Conservation (phyloP, 2,113 vertebrate species). For the Hystrix cristata region DNA sequence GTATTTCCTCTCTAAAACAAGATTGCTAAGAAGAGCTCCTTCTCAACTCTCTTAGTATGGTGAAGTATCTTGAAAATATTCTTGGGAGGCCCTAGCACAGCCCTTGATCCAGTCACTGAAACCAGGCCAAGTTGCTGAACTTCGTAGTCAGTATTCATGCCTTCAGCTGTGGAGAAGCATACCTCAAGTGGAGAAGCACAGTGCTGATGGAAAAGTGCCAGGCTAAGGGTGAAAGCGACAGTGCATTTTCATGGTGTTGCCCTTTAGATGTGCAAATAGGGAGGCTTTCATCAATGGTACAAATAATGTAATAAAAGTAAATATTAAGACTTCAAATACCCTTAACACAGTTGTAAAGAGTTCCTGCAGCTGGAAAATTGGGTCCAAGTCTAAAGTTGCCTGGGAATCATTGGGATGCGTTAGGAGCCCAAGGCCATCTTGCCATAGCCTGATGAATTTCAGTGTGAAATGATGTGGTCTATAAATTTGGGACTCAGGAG, state of each 20-base stretch:
- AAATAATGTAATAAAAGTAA: neutral
- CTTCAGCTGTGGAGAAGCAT: neutral
- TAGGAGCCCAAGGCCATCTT: neutral
- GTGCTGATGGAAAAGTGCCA: too few species aligned
- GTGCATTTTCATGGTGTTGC: neutral
- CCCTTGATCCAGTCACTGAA: neutral
- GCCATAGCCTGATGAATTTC: neutral
- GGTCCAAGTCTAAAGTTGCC: neutral
- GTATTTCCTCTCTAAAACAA: neutral
- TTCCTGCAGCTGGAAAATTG: neutral
- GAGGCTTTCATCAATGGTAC: neutral
- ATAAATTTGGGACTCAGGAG: neutral
- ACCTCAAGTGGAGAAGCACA: neutral
- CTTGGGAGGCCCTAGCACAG: neutral
- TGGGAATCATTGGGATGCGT: conserved; percentile 4
- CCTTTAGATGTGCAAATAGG: neutral
- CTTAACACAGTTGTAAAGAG: neutral
- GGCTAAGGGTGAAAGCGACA: neutral
- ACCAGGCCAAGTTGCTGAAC: neutral
- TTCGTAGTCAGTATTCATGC: neutral
- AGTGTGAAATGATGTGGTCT: neutral
- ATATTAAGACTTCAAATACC: neutral
- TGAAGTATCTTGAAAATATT: neutral
- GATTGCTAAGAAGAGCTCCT: neutral
- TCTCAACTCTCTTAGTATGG: neutral